Conservation (phyloP, 2,888 invertebrate species). For the Smittia aterrima region DNA sequence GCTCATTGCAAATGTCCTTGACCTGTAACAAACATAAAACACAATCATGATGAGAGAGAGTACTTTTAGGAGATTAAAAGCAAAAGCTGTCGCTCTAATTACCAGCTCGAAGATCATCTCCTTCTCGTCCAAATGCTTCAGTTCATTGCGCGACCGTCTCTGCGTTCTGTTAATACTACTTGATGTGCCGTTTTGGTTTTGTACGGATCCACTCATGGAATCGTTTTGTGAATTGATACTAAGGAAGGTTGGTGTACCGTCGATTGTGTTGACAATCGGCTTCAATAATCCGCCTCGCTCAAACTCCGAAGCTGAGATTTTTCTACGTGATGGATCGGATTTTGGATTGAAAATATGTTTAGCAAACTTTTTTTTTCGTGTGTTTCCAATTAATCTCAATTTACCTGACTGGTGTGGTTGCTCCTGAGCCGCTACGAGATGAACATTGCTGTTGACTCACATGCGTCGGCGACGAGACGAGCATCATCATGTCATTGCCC, state of each 20-base stretch:
- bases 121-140: slow-evolving; percentile 84
- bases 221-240: slow-evolving; percentile 52
- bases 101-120: slow-evolving; percentile 95
- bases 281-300: slow-evolving; percentile 88
- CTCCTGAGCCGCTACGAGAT: slow-evolving; percentile 76
- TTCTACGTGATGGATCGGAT: slow-evolving; percentile 57
- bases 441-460: slow-evolving; percentile 56
- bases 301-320: slow-evolving; percentile 95
- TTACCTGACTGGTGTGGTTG: slow-evolving; percentile 88
- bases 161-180: slow-evolving; percentile 61
- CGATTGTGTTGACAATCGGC: slow-evolving; percentile 90
- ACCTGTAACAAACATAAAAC: slow-evolving; percentile 59
- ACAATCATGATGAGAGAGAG: too few relatives aligned
- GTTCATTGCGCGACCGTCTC: slow-evolving; percentile 75
- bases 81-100: slow-evolving; percentile 41
- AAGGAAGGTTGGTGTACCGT: slow-evolving; percentile 91
- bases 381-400: background rate
- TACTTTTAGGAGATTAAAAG: background rate
- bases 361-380: background rate
- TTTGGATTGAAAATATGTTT: background rate
- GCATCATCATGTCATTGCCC: slow-evolving; percentile 54
- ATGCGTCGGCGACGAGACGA: slow-evolving; percentile 59
- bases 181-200: slow-evolving; percentile 38
- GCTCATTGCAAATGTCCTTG: slow-evolving; percentile 93
- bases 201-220: slow-evolving; percentile 47